These are phyloP conservation scores for Pogonocichla stellata DNA, from an alignment of 2,113 vertebrate genomes.

Conservation along the genomic window DNA sequence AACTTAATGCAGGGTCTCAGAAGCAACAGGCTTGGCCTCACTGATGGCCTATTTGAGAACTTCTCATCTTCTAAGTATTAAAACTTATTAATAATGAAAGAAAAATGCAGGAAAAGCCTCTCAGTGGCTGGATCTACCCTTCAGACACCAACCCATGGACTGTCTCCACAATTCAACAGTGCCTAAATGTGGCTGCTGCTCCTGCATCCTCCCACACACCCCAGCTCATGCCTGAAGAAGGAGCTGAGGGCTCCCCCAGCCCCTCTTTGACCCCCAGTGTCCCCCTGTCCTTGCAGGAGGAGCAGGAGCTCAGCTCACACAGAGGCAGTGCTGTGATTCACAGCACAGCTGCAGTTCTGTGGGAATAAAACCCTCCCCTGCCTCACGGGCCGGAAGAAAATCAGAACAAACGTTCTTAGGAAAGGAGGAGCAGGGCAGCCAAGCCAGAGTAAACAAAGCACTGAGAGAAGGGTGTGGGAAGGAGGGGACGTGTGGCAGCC, in stretches of 20 bases:
- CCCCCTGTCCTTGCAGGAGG: background rate
- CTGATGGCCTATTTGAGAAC: background rate
- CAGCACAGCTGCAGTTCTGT: slow-evolving; percentile 55
- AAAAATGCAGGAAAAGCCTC: background rate
- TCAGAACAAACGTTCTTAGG: slow-evolving; percentile 39
- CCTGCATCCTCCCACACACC: background rate
- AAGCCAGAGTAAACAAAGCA: slow-evolving; percentile 60
- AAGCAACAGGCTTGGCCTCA: background rate
- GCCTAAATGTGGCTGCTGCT: fast-evolving
- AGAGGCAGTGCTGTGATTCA: slow-evolving; percentile 4
- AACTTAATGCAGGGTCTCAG: background rate
- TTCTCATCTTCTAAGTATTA: background rate
- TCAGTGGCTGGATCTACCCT: background rate
- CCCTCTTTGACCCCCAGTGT: background rate
- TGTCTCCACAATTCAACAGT: background rate
- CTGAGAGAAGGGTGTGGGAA: slow-evolving; percentile 30
- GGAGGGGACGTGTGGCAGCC: background rate
- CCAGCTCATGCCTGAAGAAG: background rate
- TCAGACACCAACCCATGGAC: fast-evolving
- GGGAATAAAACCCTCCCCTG: slow-evolving; percentile 53
- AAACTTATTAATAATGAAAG: background rate
- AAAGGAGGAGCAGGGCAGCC: slow-evolving; percentile 44
- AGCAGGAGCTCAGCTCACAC: background rate
- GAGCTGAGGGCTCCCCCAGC: background rate
- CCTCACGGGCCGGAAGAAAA: slow-evolving; percentile 53